phyloP scores from a whole-genome alignment of 1,140 invertebrate genomes.

The Carposina sasakii region DNA sequence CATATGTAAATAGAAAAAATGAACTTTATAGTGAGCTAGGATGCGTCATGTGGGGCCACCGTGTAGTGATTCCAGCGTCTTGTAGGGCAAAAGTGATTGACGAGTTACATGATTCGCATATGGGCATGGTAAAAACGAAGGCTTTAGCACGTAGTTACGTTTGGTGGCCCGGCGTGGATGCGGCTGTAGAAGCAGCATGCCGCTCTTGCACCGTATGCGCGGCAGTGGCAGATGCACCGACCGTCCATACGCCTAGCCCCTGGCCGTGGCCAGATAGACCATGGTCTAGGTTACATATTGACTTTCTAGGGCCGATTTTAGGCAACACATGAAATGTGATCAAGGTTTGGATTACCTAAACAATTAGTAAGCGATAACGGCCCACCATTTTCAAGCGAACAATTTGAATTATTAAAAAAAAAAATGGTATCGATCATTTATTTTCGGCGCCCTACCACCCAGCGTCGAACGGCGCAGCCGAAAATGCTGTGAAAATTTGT shows the following conservation, averaged over 20 bases:
- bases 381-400: too few species aligned
- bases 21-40: constrained; percentile 25
- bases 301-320: neutral
- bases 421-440: too few species aligned
- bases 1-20: constrained; percentile 11
- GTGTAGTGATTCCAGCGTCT: constrained; percentile 28
- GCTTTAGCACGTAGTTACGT: constrained; percentile 34
- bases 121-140: constrained; percentile 34
- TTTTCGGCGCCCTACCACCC: too few species aligned
- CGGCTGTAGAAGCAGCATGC: constrained; percentile 40
- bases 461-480: too few species aligned
- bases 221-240: neutral
- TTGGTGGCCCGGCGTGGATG: constrained; percentile 63
- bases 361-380: too few species aligned
- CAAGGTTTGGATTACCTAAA: too few species aligned
- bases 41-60: constrained; percentile 31
- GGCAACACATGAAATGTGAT: constrained; percentile 2
- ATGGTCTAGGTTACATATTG: neutral
- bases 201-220: constrained; percentile 1
- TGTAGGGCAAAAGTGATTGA: constrained; percentile 20
- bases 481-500: neutral
- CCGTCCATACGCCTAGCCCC: neutral
- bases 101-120: constrained; percentile 45
- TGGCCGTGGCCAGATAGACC: neutral
- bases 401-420: too few species aligned